These are phyloP conservation scores for Stegostoma tigrinum DNA, from an alignment of 2,113 vertebrate species.

Conservation along the genomic window DNA sequence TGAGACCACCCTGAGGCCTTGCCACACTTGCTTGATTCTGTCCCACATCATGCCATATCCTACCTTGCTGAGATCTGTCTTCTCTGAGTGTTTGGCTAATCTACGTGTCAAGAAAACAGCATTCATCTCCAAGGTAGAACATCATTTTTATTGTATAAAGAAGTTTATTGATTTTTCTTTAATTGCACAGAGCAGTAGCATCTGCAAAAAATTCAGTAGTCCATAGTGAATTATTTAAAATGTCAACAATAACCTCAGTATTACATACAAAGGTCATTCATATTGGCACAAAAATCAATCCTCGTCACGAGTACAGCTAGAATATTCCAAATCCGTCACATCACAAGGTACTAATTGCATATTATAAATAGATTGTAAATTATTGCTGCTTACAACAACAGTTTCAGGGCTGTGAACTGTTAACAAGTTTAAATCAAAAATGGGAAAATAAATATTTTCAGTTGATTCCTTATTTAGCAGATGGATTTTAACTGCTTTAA, in stretches of 20 bases:
- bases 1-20: too few species aligned
- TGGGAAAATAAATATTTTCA: background rate
- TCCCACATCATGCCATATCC: too few species aligned
- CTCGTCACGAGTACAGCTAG: background rate
- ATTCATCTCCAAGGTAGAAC: background rate
- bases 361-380: constrained; percentile 7
- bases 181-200: background rate
- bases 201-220: constrained; percentile 12
- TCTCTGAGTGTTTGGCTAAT: background rate
- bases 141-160: background rate
- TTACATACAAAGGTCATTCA: background rate
- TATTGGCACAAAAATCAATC: constrained; percentile 10
- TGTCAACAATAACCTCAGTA: background rate
- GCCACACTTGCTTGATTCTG: too few species aligned
- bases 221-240: constrained; percentile 16
- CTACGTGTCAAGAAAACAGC: background rate
- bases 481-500: background rate
- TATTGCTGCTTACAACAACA: background rate
- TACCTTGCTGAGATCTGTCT: too few species aligned
- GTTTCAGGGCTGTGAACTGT: too few species aligned
- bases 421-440: background rate
- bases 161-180: background rate
- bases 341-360: background rate
- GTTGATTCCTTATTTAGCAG: background rate
- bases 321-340: background rate